These are phyloP conservation scores for Pandemis corylana DNA, from an alignment of 2,888 invertebrate species.

Conservation along the genomic window DNA sequence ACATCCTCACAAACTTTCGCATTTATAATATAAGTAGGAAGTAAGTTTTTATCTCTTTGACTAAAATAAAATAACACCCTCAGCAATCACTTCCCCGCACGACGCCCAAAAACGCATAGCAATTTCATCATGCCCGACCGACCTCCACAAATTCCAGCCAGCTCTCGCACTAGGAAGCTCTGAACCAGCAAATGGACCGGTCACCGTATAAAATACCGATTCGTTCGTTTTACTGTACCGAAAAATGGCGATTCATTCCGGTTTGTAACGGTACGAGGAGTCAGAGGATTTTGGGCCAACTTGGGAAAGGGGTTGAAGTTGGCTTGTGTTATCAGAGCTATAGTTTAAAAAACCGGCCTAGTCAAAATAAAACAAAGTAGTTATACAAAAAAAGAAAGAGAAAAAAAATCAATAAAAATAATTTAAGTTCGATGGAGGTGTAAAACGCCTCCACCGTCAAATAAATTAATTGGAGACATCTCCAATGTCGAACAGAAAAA, in stretches of 20 bases:
- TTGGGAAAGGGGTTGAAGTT: neutral
- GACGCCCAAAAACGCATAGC: neutral
- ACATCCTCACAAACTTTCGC: too few species aligned
- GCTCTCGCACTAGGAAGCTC: constrained; percentile 25
- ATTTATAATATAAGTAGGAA: too few species aligned
- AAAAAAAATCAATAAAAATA: too few species aligned
- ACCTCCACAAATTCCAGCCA: neutral
- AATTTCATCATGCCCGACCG: neutral
- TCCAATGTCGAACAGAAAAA: too few species aligned
- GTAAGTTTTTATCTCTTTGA: too few species aligned
- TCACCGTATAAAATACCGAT: constrained; percentile 49
- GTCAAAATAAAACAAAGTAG: too few species aligned
- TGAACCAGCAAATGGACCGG: constrained; percentile 46
- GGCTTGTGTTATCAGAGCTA: neutral
- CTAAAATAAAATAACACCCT: too few species aligned
- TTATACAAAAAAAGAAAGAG: too few species aligned
- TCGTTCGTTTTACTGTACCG: constrained; percentile 39
- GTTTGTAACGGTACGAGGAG: constrained; percentile 9
- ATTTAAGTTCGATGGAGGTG: too few species aligned
- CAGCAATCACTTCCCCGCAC: neutral
- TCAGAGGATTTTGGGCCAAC: neutral
- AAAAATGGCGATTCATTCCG: constrained; percentile 33
- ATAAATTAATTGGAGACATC: too few species aligned
- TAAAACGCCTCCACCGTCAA: too few species aligned
- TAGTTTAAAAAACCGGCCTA: too few species aligned